Conservation (phyloP, 1,140 invertebrate species). For the Prorops nasuta region DNA sequence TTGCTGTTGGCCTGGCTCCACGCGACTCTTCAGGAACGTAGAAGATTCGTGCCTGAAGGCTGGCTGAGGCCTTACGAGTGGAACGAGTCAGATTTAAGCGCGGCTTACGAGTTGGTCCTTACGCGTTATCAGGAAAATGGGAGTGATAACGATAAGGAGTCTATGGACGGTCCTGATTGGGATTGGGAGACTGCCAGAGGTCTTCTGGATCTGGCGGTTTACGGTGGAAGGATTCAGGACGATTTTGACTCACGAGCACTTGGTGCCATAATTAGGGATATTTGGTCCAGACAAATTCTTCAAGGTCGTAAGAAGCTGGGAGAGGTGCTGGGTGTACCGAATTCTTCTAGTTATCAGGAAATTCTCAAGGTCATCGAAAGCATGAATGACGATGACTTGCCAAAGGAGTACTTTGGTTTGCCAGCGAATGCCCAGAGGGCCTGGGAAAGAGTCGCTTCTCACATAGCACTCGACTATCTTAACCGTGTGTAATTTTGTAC, state of each 20-base stretch:
- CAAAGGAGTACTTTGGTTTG: slow-evolving; percentile 71
- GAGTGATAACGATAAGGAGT: no score
- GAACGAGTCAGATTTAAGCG: slow-evolving; percentile 78
- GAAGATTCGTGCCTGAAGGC: slow-evolving; percentile 61
- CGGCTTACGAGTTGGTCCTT: slow-evolving; percentile 72
- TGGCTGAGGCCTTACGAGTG: slow-evolving; percentile 75
- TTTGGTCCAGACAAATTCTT: slow-evolving; percentile 66
- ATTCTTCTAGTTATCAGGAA: slow-evolving; percentile 62
- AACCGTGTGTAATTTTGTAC: slow-evolving; percentile 61
- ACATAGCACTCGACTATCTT: slow-evolving; percentile 64
- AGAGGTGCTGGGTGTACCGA: slow-evolving; percentile 56
- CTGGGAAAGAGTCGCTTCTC: slow-evolving; percentile 70
- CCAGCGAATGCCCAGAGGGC: slow-evolving; percentile 80
- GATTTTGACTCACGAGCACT: slow-evolving; percentile 74
- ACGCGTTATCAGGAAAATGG: slow-evolving; percentile 56
- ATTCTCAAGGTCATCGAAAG: slow-evolving; percentile 62
- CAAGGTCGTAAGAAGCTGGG: slow-evolving; percentile 61
- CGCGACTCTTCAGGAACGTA: slow-evolving; percentile 83
- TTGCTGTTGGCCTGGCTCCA: slow-evolving; percentile 81
- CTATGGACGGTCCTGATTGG: no score
- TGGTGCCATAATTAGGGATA: slow-evolving; percentile 70
- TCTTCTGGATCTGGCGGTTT: slow-evolving; percentile 78
- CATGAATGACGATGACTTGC: slow-evolving; percentile 68
- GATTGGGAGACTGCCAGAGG: slow-evolving; percentile 81
- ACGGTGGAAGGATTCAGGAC: slow-evolving; percentile 86